These are phyloP conservation scores for Hermaeophaga mercurialis DNA, from an alignment of 2,888 invertebrate species.

Conservation along the genomic window DNA sequence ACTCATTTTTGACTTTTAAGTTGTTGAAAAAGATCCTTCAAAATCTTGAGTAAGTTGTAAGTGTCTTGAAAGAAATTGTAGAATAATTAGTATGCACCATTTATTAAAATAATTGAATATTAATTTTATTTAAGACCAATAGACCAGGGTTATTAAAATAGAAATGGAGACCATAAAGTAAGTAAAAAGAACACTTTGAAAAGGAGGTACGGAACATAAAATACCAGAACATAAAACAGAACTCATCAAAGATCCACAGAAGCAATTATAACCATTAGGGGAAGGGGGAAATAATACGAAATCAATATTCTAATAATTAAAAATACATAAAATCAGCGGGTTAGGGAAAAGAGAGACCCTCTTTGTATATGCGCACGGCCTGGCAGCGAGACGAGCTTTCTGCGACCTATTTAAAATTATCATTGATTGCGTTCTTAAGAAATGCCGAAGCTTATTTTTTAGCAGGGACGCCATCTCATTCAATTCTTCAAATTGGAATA, in stretches of 20 bases:
- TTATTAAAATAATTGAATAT: no score
- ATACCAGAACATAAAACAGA: conserved; percentile 8
- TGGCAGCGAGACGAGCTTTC: conserved; percentile 23
- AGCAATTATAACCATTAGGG: conserved; percentile 49
- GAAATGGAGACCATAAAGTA: no score
- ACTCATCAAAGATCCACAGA: conserved; percentile 25
- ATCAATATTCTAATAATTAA: conserved; percentile 53
- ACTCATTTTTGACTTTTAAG: no score
- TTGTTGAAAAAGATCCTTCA: no score
- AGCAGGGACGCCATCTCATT: conserved; percentile 31
- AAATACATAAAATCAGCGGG: conserved; percentile 51
- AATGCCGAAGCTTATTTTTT: conserved; percentile 36
- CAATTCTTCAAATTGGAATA: conserved; percentile 34
- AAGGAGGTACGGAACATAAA: background rate
- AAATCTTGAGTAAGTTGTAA: no score
- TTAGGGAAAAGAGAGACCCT: conserved; percentile 39
- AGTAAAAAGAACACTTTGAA: conserved; percentile 1
- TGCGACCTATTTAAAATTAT: conserved; percentile 44
- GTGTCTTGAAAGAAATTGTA: no score
- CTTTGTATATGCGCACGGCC: conserved; percentile 34
- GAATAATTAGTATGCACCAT: no score
- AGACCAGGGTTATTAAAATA: no score
- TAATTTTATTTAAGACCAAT: no score
- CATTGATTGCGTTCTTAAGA: conserved; percentile 41
- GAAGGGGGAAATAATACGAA: conserved; percentile 49